A percentile compares a stretch with the other conserved stretches of the same genome.
These are phyloP conservation scores for Achlya flavicornis DNA, from an alignment of 2,888 invertebrate species.

Conservation along the genomic window DNA sequence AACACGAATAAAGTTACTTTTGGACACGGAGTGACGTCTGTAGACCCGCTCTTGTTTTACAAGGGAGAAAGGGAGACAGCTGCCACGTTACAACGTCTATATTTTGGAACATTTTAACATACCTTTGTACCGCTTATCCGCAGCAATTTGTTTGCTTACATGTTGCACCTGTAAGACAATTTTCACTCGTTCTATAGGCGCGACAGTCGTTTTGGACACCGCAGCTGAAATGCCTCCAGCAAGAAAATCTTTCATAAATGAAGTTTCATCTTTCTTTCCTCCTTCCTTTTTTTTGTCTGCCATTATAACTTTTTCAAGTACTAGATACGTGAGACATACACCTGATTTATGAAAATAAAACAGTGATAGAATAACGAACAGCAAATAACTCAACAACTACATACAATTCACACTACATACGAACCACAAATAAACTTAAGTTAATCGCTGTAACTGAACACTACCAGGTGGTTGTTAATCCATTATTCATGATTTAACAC, in stretches of 20 bases:
- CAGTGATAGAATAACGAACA: background rate
- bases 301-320: background rate
- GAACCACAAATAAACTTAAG: background rate
- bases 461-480: background rate
- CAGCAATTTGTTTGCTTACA: conserved; percentile 94
- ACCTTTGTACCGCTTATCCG: conserved; percentile 94
- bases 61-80: no score
- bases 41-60: no score
- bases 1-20: no score
- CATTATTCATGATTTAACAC: background rate
- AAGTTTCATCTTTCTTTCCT: conserved; percentile 70
- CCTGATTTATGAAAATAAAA: background rate
- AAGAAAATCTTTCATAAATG: conserved; percentile 94
- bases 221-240: conserved; percentile 97
- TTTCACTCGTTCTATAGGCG: conserved; percentile 98
- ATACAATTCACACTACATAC: background rate
- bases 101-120: background rate
- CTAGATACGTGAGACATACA: background rate
- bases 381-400: background rate
- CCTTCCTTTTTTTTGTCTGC: conserved; percentile 27
- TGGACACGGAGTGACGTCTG: no score
- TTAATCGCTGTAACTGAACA: background rate
- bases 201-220: conserved; percentile 96
- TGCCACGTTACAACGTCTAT: no score
- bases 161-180: conserved; percentile 97